A percentile compares a stretch with the other conserved stretches of the same genome.
Conservation (phyloP, 2,888 invertebrate species). For the Macrostomum cliftonense region DNA sequence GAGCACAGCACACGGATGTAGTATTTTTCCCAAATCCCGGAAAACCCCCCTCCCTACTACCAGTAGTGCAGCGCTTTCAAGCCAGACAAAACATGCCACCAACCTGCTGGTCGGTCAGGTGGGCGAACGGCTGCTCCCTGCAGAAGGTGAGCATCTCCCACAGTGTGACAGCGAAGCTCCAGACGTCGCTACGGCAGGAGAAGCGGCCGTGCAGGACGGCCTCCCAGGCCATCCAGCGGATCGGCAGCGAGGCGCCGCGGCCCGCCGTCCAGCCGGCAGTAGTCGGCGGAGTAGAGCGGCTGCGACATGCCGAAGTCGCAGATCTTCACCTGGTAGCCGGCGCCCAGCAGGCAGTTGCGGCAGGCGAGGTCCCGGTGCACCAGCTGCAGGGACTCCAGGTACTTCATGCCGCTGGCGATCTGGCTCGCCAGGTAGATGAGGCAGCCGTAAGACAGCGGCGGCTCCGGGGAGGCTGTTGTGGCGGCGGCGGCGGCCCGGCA, state of each 20-base stretch:
- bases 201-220: constrained; percentile 60
- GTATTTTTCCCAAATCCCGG: too few species aligned
- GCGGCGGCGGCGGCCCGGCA: constrained; percentile 46
- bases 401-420: constrained; percentile 71
- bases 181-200: constrained; percentile 66
- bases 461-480: background rate
- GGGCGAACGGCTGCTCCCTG: constrained; percentile 56
- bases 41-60: too few species aligned
- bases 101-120: constrained; percentile 56
- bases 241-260: constrained; percentile 56
- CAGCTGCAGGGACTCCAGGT: constrained; percentile 66
- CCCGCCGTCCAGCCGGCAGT: constrained; percentile 62
- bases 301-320: constrained; percentile 37
- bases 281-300: constrained; percentile 35
- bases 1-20: too few species aligned
- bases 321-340: constrained; percentile 48
- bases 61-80: too few species aligned
- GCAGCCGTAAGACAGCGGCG: constrained; percentile 47
- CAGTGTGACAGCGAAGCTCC: constrained; percentile 72
- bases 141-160: constrained; percentile 66
- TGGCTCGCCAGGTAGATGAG: constrained; percentile 63
- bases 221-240: constrained; percentile 79
- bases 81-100: constrained; percentile 38
- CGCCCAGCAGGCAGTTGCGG: constrained; percentile 65
- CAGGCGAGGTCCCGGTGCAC: constrained; percentile 74